Evolutionary conservation across 2,113 vertebrate genomes (phyloP).

Genomic region (Alectura lathami): DNA sequence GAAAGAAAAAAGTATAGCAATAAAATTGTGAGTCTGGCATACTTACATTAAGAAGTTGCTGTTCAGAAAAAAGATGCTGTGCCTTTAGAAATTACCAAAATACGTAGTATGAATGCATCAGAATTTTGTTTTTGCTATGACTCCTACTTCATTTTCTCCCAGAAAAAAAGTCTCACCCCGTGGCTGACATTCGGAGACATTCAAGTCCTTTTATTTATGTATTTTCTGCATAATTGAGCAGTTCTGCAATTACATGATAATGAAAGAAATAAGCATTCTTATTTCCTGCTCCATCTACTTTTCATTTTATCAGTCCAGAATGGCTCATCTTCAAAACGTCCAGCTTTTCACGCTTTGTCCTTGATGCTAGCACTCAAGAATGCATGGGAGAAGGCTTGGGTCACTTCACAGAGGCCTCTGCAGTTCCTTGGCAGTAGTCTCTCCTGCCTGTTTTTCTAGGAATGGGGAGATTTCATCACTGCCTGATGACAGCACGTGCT

Average conservation of each 20-base stretch:
- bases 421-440: not conserved
- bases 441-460: not conserved
- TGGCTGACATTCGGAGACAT: not conserved
- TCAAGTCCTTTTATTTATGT: not conserved
- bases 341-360: not conserved
- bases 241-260: not conserved
- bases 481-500: accelerated
- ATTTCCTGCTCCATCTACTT: not conserved
- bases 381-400: accelerated
- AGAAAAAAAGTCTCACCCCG: not conserved
- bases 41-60: not conserved
- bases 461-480: not conserved
- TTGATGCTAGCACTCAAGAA: not conserved
- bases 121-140: not conserved
- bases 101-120: not conserved
- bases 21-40: not conserved
- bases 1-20: not conserved
- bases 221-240: not conserved
- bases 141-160: not conserved
- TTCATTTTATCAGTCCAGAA: not conserved
- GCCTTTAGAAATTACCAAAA: not conserved
- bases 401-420: not conserved
- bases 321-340: not conserved
- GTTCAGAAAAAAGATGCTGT: not conserved
- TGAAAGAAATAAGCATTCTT: not conserved